Conservation (phyloP, 2,797 vertebrate genomes). For the Hippoglossus hippoglossus region DNA sequence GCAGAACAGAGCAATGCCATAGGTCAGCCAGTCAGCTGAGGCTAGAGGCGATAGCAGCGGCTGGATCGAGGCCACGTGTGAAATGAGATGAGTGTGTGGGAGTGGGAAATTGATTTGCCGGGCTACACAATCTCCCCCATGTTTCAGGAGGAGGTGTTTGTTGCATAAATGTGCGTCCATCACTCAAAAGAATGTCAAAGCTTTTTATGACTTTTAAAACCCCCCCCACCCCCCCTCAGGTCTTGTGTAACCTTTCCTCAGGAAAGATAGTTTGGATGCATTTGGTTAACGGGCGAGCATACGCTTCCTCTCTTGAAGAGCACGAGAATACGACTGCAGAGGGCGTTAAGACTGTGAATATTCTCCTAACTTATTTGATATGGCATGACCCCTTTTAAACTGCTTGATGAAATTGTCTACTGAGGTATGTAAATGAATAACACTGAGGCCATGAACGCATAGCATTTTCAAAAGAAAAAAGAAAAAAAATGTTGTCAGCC, state of each 20-base stretch:
- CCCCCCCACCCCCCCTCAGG: constrained; percentile 9
- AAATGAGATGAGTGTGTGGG: constrained; percentile 70
- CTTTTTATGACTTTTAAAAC: constrained; percentile 70
- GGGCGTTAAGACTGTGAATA: constrained; percentile 76
- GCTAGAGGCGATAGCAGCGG: constrained; percentile 62
- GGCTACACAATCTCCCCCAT: constrained; percentile 64
- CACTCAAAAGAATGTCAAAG: constrained; percentile 82
- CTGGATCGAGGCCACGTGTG: constrained; percentile 66
- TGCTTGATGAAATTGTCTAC: constrained; percentile 78
- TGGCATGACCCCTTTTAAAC: constrained; percentile 81
- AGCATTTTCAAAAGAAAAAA: constrained; percentile 39
- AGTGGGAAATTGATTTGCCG: constrained; percentile 78
- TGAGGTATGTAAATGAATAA: constrained; percentile 76
- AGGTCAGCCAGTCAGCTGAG: constrained; percentile 66
- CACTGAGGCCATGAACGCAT: constrained; percentile 68
- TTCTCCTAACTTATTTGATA: constrained; percentile 76
- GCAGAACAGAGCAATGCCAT: constrained; percentile 58
- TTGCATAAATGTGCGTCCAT: constrained; percentile 82
- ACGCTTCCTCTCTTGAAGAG: constrained; percentile 65
- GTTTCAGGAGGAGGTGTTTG: constrained; percentile 75
- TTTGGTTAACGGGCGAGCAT: constrained; percentile 74
- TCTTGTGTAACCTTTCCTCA: constrained; percentile 76
- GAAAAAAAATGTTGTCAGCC: constrained; percentile 42
- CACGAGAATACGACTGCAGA: constrained; percentile 60
- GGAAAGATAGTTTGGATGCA: constrained; percentile 71